phyloP scores from a whole-genome alignment of 2,888 invertebrate genomes.

The Tholera decimalis region DNA sequence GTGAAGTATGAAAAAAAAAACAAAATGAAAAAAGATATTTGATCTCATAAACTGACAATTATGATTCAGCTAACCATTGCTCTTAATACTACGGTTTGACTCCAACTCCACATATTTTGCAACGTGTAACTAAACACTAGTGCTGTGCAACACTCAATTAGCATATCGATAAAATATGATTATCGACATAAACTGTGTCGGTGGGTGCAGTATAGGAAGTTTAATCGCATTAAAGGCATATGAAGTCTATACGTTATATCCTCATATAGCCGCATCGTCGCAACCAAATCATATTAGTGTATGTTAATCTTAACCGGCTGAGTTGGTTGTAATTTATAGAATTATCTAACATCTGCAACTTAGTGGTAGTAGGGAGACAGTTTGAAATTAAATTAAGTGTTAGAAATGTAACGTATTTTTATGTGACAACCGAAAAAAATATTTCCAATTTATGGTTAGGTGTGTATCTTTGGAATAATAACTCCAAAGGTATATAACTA shows the following conservation, averaged over 20 bases:
- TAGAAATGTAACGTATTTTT: background rate
- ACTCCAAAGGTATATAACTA: too few species aligned
- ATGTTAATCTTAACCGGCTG: conserved; percentile 65
- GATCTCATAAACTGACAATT: conserved; percentile 16
- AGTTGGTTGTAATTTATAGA: conserved; percentile 47
- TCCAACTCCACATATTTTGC: conserved; percentile 38
- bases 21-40: background rate
- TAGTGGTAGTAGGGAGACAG: conserved; percentile 13
- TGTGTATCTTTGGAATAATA: too few species aligned
- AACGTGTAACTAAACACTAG: conserved; percentile 51
- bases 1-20: background rate
- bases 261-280: conserved; percentile 47
- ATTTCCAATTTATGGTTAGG: background rate
- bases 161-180: conserved; percentile 64
- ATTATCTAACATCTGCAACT: conserved; percentile 32
- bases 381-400: conserved; percentile 12
- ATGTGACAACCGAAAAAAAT: background rate
- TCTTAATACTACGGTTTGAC: conserved; percentile 20
- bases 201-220: conserved; percentile 41
- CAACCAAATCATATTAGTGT: conserved; percentile 68
- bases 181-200: conserved; percentile 54
- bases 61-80: conserved; percentile 8
- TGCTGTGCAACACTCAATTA: conserved; percentile 54
- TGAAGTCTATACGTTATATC: conserved; percentile 59
- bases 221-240: conserved; percentile 67